phyloP scores from a whole-genome alignment of 2,888 invertebrate species.

The Idaea aversata region DNA sequence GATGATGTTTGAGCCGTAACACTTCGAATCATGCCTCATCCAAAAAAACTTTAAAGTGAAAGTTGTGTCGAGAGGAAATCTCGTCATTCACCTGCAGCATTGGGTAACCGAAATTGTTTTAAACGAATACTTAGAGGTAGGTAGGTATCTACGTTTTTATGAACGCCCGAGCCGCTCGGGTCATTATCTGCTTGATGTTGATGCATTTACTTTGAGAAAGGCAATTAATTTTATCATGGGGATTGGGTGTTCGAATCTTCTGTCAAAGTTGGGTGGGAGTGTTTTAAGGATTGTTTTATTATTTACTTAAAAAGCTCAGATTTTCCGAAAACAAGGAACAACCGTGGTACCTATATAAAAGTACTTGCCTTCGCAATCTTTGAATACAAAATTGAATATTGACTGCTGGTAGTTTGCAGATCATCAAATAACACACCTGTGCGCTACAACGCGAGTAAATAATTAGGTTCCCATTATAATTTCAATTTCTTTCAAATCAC shows the following conservation, averaged over 20 bases:
- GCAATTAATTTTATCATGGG: conserved; percentile 14
- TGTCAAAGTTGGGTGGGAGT: background rate
- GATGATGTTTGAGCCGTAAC: conserved; percentile 28
- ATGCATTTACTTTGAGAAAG: conserved; percentile 12
- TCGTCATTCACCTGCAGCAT: conserved; percentile 57
- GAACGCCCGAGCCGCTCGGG: conserved; percentile 28
- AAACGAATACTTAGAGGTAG: conserved; percentile 40
- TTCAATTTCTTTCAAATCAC: background rate
- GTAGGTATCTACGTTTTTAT: conserved; percentile 18
- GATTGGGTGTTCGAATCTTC: conserved; percentile 3
- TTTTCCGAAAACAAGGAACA: too few relatives aligned
- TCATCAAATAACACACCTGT: background rate
- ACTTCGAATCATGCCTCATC: conserved; percentile 36
- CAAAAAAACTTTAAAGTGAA: conserved; percentile 75
- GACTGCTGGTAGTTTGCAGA: background rate
- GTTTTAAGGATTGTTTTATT: background rate
- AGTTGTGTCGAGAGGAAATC: conserved; percentile 67
- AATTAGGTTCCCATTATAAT: background rate
- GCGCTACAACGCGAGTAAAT: background rate
- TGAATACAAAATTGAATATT: background rate
- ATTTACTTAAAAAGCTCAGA: too few relatives aligned
- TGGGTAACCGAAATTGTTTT: conserved; percentile 66
- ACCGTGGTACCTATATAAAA: too few relatives aligned
- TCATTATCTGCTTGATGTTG: conserved; percentile 15
- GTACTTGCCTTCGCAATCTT: too few relatives aligned